A percentile compares a stretch with the other conserved stretches of the same genome.
phyloP scores from a whole-genome alignment of 2,797 vertebrate species.

The Macropodus opercularis region DNA sequence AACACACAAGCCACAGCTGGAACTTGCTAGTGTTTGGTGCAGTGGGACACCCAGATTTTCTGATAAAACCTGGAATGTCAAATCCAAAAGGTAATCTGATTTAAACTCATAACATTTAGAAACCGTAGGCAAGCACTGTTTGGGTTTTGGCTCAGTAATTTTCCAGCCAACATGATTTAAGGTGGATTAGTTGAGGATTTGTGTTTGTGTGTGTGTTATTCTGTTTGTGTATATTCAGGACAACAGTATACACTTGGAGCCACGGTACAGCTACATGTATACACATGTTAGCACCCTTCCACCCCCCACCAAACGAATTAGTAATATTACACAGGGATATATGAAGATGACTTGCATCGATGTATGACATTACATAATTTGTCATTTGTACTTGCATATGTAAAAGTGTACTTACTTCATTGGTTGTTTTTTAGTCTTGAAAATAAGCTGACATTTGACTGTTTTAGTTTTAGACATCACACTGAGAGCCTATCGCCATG shows the following conservation, averaged over 20 bases:
- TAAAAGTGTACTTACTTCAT: not conserved
- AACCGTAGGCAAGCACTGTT: not conserved
- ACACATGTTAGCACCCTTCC: too few relatives aligned
- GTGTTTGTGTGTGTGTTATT: slow-evolving; percentile 19
- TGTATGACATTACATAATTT: too few relatives aligned
- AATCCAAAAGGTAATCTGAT: not conserved
- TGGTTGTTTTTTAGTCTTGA: not conserved
- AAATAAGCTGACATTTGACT: slow-evolving; percentile 1
- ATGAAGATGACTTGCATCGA: too few relatives aligned
- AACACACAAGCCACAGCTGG: too few relatives aligned
- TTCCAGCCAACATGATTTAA: slow-evolving; percentile 29
- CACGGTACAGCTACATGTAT: not conserved
- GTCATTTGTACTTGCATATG: too few relatives aligned
- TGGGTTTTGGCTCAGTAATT: slow-evolving; percentile 23
- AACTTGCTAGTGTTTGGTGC: not conserved
- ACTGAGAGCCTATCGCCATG: slow-evolving; percentile 83
- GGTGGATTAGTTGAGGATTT: slow-evolving; percentile 61
- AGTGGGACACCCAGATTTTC: not conserved
- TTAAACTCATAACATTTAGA: not conserved
- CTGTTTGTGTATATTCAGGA: slow-evolving; percentile 16
- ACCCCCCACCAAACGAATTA: too few relatives aligned
- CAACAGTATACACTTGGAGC: slow-evolving; percentile 1
- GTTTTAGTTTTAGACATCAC: slow-evolving; percentile 58
- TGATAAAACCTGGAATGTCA: not conserved
- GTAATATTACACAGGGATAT: too few relatives aligned